phyloP scores from a whole-genome alignment of 2,113 vertebrate species.

The Strix aluco region DNA sequence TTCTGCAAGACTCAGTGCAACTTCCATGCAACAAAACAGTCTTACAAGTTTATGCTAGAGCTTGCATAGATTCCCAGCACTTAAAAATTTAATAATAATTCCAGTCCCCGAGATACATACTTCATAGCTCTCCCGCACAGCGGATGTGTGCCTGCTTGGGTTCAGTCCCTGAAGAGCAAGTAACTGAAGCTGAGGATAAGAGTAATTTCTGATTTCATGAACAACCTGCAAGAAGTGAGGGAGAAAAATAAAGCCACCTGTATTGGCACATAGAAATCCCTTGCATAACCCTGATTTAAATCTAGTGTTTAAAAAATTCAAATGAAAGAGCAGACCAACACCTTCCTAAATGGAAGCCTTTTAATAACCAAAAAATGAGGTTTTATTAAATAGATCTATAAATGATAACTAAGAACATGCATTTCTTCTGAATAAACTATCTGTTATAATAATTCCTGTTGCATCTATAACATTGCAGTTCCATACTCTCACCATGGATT shows the following conservation, averaged over 20 bases:
- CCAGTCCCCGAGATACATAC: slow-evolving; percentile 62
- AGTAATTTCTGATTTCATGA: slow-evolving; percentile 96
- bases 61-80: background rate
- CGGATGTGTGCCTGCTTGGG: slow-evolving; percentile 88
- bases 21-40: background rate
- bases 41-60: background rate
- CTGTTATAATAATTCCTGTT: background rate
- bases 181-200: slow-evolving; percentile 95
- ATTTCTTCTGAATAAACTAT: background rate
- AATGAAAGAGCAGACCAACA: background rate
- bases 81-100: background rate
- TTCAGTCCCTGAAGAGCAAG: slow-evolving; percentile 94
- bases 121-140: slow-evolving; percentile 94
- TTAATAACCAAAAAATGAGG: background rate
- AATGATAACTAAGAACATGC: background rate
- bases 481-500: background rate
- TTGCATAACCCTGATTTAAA: background rate
- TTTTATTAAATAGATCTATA: background rate
- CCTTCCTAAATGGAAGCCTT: background rate
- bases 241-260: slow-evolving; percentile 39
- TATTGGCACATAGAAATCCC: background rate
- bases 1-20: background rate
- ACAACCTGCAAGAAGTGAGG: slow-evolving; percentile 81
- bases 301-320: background rate
- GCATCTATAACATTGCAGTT: background rate